phyloP scores from a whole-genome alignment of 2,797 vertebrate species.

The Micrastur ruficollis region DNA sequence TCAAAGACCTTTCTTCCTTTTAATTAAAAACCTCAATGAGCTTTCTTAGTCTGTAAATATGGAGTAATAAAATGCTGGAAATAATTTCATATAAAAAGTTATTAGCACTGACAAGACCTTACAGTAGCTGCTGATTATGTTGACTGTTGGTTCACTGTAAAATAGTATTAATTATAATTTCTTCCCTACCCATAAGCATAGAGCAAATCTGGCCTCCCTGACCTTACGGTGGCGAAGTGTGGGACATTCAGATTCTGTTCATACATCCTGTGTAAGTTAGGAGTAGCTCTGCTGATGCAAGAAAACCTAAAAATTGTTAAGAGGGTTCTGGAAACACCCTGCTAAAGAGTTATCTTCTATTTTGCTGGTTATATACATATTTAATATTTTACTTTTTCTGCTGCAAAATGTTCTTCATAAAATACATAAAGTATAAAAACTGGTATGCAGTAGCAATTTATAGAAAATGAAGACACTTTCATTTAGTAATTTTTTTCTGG shows the following conservation, averaged over 20 bases:
- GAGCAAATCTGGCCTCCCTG: neutral
- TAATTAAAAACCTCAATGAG: neutral
- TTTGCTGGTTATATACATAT: neutral
- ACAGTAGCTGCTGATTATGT: neutral
- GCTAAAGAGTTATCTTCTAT: neutral
- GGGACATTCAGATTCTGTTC: neutral
- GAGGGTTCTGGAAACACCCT: neutral
- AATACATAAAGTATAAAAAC: neutral
- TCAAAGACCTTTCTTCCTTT: neutral
- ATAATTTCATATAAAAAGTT: neutral
- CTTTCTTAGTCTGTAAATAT: neutral
- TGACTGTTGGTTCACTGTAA: neutral
- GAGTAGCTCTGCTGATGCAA: neutral
- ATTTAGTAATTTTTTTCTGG: neutral
- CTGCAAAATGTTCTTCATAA: neutral
- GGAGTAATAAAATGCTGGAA: neutral
- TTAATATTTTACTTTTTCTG: neutral
- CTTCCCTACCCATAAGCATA: neutral
- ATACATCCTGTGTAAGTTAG: neutral
- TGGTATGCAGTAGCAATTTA: neutral
- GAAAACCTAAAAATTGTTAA: neutral
- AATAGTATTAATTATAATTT: neutral
- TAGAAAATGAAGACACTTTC: neutral
- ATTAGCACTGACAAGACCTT: neutral
- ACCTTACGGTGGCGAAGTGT: accelerated